Evolutionary conservation across 92 coral and sea anemone species (phyloP), one percentile per base, ranked within the genome.

Genomic region (Blastomussa wellsi): DNA sequence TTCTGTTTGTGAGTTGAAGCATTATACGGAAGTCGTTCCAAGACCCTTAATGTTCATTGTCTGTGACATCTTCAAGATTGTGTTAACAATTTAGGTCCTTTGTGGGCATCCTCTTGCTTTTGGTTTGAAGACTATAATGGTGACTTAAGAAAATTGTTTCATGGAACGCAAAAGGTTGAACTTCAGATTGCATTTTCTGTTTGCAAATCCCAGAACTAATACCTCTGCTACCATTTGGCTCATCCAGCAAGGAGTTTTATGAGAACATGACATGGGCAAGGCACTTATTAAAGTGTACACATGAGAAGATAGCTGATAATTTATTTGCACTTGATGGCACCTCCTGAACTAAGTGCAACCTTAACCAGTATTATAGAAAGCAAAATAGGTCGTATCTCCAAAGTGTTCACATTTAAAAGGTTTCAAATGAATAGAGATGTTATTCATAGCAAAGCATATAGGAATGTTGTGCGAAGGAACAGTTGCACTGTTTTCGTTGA

Each of bases 81-180:
- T 86, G 96, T 90, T 0, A 36, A 57, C 19, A 88, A 88, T 81
- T 1, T 93, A 24, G 92, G 93, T 7, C 95, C 95, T 66, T 74
- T 92, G 80, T 92, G 95, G 95, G 83, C 88, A 33, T 74, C 19
- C 70, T 90, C 95, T 55, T 93, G 96, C 84, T 93, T 90, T 65
- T 93, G 96, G 90, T 93, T 79, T 80, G 96, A 93, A 74, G 93
- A 90, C 42, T 90, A 79, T 31, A 88, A 93, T 85, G 93, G 93
- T 22, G 90, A 93, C 42, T 73, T 93, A 19, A 73, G 93, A 66
- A 87, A 80, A 53, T 32, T 92, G 12, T 90, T 90, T 68, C 95
- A 93, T 90, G 93, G 96, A 7, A 88, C 92, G 51, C 93, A 93
- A 79, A 90, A 88, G 12, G 89, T 93, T 28, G 90, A 93, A 60